Evolutionary conservation across 2,113 vertebrate species (phyloP), one percentile per base, ranked within the genome.

Genomic region (Cathartes aura): DNA sequence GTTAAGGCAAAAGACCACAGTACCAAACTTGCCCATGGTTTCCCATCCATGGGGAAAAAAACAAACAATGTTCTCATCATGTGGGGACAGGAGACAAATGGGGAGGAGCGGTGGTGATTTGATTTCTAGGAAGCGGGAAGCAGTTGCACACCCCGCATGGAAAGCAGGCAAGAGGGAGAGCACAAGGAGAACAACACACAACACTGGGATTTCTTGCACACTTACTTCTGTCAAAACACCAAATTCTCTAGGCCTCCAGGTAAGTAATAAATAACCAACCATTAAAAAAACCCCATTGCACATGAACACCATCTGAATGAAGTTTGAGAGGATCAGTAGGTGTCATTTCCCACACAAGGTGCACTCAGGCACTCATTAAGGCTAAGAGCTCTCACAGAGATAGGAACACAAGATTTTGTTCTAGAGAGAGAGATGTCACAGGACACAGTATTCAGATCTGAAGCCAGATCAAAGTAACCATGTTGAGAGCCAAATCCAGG

Each of bases 81-180:
- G 45, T 66, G 58, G 43, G 47, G 23, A 86, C 71, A 62, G 34
- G 66, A 80, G 45, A 89, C 45, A 75, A 83, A 90, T 6, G 22
- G 40, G 68, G 82, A 96, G 68, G 74, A 84, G n/a, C 2, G 1
- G 64, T 7, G 27, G 20, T 42, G 63, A 47, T 68, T 32, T 13
- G 72, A 73, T 94, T 96, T 97, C 94, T 96, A 97, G 92, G 89
- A 95, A 95, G 90, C 5, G 58, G 74, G 64, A 95, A 78, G 59
- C n/a, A 83, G 78, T 45, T 59, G 40, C 60, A 62, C 17, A 11
- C 12, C 24, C 21, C 1, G 6, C 53, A 5, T 15, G 24, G 76
- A 87, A 92, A 92, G 71, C 1, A 48, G 45, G 71, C 74, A 38
- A 11, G 56, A 72, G 63, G 52, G 43, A 95, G 73, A 64, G 74